Evolutionary conservation across 1,140 invertebrate genomes (phyloP).

Genomic region (Drosophila littoralis): DNA sequence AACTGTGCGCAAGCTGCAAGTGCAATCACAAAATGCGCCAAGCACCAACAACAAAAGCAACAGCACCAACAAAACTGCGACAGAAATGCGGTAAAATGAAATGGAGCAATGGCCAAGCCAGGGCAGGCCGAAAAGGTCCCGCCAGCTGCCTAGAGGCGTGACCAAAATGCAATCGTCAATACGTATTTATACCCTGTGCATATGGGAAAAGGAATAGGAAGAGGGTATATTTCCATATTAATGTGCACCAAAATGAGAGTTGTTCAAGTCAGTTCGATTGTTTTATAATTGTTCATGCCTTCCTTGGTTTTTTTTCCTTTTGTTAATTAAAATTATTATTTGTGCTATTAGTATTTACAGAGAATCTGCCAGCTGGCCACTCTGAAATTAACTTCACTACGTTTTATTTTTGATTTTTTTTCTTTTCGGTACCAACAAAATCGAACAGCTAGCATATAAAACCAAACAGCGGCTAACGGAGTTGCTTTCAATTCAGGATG

Average conservation of each 20-base stretch:
- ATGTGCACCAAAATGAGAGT: no score
- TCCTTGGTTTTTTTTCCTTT: no score
- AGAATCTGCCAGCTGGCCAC: neutral
- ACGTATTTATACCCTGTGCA: conserved; percentile 31
- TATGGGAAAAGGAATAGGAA: neutral
- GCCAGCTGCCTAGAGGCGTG: neutral
- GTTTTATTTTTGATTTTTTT: neutral
- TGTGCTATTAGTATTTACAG: neutral
- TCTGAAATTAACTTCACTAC: neutral
- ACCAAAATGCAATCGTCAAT: conserved; percentile 48
- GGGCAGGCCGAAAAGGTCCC: neutral
- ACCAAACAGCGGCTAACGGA: conserved; percentile 29
- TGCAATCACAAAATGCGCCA: conserved; percentile 67
- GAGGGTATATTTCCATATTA: neutral
- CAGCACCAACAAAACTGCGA: conserved; percentile 58
- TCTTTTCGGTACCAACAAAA: conserved; percentile 28
- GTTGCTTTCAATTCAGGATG: conserved; percentile 35
- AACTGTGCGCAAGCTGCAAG: conserved; percentile 51
- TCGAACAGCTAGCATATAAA: conserved; percentile 62
- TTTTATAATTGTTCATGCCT: no score
- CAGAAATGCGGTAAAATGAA: conserved; percentile 70
- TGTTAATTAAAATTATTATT: no score
- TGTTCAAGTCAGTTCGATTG: no score
- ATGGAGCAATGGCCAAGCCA: conserved; percentile 41
- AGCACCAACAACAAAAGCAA: conserved; percentile 22